Evolutionary conservation across 2,113 vertebrate genomes (phyloP).

Genomic region (Amblyornis subalaris): DNA sequence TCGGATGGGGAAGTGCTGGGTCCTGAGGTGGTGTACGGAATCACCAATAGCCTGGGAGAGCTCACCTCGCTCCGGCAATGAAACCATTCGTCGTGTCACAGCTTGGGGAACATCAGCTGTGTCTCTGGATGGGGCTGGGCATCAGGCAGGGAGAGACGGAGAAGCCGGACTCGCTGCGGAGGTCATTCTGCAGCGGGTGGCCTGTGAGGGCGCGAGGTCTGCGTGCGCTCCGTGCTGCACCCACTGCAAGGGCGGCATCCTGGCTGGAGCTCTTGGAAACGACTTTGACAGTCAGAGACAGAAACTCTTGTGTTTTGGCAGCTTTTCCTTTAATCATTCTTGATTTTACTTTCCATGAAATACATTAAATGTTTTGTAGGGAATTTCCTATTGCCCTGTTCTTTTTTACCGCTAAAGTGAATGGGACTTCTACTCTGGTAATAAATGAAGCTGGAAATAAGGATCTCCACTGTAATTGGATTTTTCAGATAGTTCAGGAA

Average conservation of each 20-base stretch:
- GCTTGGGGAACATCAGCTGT: neutral
- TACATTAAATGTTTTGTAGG: neutral
- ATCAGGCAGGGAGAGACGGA: neutral
- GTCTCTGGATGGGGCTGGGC: neutral
- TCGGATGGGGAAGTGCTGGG: fast-evolving
- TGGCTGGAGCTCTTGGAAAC: fast-evolving
- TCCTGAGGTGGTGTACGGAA: neutral
- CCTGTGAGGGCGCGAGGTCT: neutral
- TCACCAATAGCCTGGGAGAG: neutral
- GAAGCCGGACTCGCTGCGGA: fast-evolving
- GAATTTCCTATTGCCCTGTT: neutral
- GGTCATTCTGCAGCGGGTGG: neutral
- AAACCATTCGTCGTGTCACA: neutral
- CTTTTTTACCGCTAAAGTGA: neutral
- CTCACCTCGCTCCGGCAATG: neutral
- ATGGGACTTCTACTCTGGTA: neutral
- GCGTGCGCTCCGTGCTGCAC: fast-evolving
- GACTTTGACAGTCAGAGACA: fast-evolving
- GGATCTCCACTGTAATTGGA: neutral
- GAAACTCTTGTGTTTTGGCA: neutral
- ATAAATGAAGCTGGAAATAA: neutral
- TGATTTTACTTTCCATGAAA: neutral
- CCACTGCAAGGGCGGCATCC: neutral
- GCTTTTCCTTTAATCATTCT: neutral
- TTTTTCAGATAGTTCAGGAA: neutral